These are phyloP conservation scores for Poecilobothrus nobilitatus DNA, from an alignment of 2,888 invertebrate species.

Conservation along the genomic window DNA sequence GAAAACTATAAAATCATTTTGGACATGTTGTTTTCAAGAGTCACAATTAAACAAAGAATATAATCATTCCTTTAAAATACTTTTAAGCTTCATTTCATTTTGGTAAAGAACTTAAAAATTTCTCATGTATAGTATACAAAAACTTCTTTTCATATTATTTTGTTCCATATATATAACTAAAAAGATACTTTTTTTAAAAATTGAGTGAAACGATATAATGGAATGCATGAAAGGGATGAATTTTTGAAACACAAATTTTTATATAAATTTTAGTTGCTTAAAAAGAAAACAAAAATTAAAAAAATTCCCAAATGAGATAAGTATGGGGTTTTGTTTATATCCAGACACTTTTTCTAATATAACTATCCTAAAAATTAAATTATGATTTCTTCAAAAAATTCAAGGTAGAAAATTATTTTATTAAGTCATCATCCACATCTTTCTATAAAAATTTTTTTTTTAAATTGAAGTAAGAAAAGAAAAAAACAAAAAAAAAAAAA, in stretches of 20 bases:
- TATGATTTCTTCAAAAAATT: not conserved
- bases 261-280: not conserved
- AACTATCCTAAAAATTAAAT: not conserved
- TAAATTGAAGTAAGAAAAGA: too few species aligned
- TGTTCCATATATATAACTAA: too few species aligned
- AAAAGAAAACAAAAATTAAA: too few species aligned
- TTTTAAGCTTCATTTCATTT: conserved; percentile 1
- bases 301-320: not conserved
- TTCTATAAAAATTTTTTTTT: not conserved
- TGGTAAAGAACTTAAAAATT: not conserved
- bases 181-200: too few species aligned
- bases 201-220: too few species aligned
- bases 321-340: not conserved
- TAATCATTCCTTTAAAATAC: not conserved
- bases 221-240: not conserved
- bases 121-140: too few species aligned
- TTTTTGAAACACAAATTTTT: not conserved
- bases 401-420: conserved; percentile 1
- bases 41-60: not conserved
- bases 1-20: not conserved
- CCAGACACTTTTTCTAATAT: not conserved
- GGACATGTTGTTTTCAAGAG: not conserved
- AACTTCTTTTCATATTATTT: not conserved
- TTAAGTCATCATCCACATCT: not conserved
- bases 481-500: too few species aligned